These are phyloP conservation scores for Trisateles emortualis DNA, from an alignment of 2,888 invertebrate species.

Conservation along the genomic window DNA sequence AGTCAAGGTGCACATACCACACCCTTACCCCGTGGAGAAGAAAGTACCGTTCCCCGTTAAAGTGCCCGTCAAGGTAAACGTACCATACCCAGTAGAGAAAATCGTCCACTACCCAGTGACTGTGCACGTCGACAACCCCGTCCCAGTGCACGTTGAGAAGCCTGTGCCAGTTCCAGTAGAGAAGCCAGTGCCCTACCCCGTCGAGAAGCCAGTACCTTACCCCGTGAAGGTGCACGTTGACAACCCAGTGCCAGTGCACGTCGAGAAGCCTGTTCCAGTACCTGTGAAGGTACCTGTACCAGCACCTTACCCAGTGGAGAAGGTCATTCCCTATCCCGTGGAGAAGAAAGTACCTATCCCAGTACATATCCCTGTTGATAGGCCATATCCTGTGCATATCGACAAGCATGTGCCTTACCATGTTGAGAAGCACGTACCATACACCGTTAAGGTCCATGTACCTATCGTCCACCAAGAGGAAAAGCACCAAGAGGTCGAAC, in stretches of 20 bases:
- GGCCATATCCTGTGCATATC: slow-evolving; percentile 88
- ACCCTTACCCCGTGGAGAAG: slow-evolving; percentile 92
- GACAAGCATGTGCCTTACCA: slow-evolving; percentile 90
- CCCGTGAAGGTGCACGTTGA: slow-evolving; percentile 90
- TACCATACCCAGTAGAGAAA: slow-evolving; percentile 92
- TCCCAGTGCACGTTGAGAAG: slow-evolving; percentile 89
- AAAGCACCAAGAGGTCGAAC: slow-evolving; percentile 52
- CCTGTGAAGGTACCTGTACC: slow-evolving; percentile 91
- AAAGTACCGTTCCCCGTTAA: slow-evolving; percentile 89
- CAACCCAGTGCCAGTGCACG: slow-evolving; percentile 90
- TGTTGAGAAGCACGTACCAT: slow-evolving; percentile 90
- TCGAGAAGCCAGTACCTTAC: slow-evolving; percentile 90
- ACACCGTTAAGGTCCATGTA: slow-evolving; percentile 90
- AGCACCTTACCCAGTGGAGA: slow-evolving; percentile 90
- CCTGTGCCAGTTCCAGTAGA: slow-evolving; percentile 91
- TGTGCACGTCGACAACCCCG: slow-evolving; percentile 90
- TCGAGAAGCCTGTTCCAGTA: slow-evolving; percentile 92
- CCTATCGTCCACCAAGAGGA: slow-evolving; percentile 84
- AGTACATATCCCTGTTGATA: slow-evolving; percentile 88
- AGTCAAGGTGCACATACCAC: slow-evolving; percentile 90
- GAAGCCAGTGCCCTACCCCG: slow-evolving; percentile 91
- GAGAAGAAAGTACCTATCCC: slow-evolving; percentile 89
- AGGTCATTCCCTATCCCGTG: slow-evolving; percentile 89
- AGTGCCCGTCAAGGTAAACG: slow-evolving; percentile 90
- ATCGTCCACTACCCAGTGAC: slow-evolving; percentile 90